phyloP scores from a whole-genome alignment of 2,113 vertebrate species.

The Etheostoma spectabile region DNA sequence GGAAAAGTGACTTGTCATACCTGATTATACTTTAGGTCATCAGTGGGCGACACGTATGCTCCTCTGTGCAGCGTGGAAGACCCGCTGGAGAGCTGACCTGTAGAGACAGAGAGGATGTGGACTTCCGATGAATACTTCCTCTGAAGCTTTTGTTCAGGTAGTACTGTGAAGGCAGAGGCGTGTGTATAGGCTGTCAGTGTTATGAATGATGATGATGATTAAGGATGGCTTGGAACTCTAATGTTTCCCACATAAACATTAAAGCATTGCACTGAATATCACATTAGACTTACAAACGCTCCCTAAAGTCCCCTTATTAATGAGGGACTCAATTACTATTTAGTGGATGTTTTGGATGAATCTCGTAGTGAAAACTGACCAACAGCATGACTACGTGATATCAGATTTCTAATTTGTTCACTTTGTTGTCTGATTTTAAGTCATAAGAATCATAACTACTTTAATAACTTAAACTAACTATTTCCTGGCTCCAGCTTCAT shows the following conservation, averaged over 20 bases:
- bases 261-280: neutral
- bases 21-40: conserved; percentile 98
- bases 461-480: no score
- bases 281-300: neutral
- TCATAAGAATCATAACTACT: no score
- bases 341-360: neutral
- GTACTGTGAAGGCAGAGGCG: neutral
- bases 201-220: conserved; percentile 3
- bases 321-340: neutral
- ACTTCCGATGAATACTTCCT: neutral
- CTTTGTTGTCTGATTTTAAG: neutral
- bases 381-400: no score
- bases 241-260: neutral
- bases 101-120: conserved; percentile 16
- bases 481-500: no score
- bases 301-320: neutral
- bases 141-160: neutral
- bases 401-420: no score
- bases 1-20: conserved; percentile 72
- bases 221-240: neutral
- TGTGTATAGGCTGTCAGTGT: neutral
- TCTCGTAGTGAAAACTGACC: no score
- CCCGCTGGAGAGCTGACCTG: conserved; percentile 92
- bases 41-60: conserved; percentile 93
- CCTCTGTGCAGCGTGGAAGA: conserved; percentile 96